Conservation (phyloP, 92 coral and sea anemone genomes). For the Parazoanthus atlanticus region DNA sequence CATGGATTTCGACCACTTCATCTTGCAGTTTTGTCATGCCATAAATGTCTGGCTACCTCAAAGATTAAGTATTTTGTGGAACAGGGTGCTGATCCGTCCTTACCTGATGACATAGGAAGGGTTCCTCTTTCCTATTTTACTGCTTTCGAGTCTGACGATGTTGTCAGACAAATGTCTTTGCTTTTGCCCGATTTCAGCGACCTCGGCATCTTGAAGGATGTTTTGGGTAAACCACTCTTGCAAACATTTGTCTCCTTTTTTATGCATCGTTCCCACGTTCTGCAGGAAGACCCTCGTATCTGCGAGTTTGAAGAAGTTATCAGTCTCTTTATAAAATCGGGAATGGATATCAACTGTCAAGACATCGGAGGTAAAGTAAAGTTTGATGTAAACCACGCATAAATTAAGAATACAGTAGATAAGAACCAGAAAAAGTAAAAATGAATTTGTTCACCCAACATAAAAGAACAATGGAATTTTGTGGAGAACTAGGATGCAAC, state of each 20-base stretch:
- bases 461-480: too few species aligned
- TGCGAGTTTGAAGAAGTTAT: constrained; percentile 22
- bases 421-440: too few species aligned
- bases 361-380: constrained; percentile 31
- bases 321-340: constrained; percentile 6
- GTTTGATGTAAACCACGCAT: neutral
- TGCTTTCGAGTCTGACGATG: constrained; percentile 9
- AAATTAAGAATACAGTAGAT: too few species aligned
- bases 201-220: constrained; percentile 18
- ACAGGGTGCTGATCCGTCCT: constrained; percentile 34
- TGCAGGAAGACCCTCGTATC: neutral
- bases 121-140: constrained; percentile 26
- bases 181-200: neutral
- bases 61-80: constrained; percentile 19
- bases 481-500: too few species aligned
- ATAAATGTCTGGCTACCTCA: neutral
- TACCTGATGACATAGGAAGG: constrained; percentile 17
- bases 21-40: constrained; percentile 4
- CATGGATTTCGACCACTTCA: constrained; percentile 35
- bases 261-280: neutral
- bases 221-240: constrained; percentile 21
- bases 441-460: too few species aligned
- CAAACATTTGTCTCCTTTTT: constrained; percentile 16
- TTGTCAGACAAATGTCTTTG: constrained; percentile 3
- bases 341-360: constrained; percentile 38